Base-by-base conservation (phyloP, 2,888 invertebrate genomes). In the Drosophila emarginata region DNA sequence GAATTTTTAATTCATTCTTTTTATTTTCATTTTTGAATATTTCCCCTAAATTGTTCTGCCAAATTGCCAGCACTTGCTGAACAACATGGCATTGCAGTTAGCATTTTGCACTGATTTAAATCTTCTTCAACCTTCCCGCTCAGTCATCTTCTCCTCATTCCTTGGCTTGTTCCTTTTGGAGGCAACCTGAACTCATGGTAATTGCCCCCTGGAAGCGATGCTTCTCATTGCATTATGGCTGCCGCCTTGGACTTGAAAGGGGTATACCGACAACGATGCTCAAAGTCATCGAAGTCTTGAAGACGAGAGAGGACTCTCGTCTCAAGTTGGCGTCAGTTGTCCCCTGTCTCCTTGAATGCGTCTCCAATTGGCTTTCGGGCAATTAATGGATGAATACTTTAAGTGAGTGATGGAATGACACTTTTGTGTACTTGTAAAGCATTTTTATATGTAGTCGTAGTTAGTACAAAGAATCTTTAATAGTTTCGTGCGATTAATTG, bases 381-480 rank as follows among this genome's bases (percentile, higher is more conserved):
- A 89, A 89, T 89, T 89, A 89, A 90, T 90, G 89, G 89, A 89
- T 89, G 89, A 90, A 89, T 90, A 89, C 89, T 90, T 90, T 89
- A 90, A 89, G 89, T 89, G 89, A 89, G 89, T 89, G 89, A 89
- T 89, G 90, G 89, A 89, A 89, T 89, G 90, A 89, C 89, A 89
- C 90, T 90, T 81, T 89, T 90, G 84, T 86, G 80, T 79, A 87
- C 87, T 79, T 80, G 88, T 84, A 87, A 87, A 86, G 80, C 79
- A 87, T 88, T 89, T 81, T 88, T 84, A 88, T 88, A 65, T 79
- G 67, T 68, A 39, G 40, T 45, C 15, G 9, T 45, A 45, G 40
- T 64, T 69, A 70, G 69, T 64, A 60, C 60, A 63, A 87, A 75
- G 76, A 78, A 64, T 84, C 87, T 66, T 66, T 73, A 76, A 79